Evolutionary conservation across 2,888 invertebrate species (phyloP).

Genomic region (Tetramorium bicarinatum): DNA sequence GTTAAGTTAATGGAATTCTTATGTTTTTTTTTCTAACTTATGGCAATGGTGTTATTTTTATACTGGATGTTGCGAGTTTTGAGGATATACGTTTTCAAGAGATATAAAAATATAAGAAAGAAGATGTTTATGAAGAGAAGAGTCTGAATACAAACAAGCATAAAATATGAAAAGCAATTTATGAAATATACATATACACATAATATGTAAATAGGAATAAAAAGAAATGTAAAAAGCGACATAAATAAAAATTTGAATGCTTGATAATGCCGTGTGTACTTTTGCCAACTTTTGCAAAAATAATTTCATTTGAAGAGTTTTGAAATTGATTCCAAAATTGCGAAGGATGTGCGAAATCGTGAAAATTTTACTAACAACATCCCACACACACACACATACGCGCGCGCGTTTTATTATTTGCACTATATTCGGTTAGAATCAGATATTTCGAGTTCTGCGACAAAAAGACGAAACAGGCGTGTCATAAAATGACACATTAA

Average conservation of each 20-base stretch:
- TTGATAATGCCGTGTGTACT: neutral
- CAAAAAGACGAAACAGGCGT: constrained; percentile 48
- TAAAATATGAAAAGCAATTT: neutral
- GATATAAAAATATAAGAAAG: constrained; percentile 16
- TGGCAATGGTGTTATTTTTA: neutral
- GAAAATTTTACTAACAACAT: constrained; percentile 16
- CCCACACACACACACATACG: neutral
- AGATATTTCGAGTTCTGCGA: constrained; percentile 42
- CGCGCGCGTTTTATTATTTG: constrained; percentile 19
- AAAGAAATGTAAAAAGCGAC: neutral
- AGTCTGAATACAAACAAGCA: neutral
- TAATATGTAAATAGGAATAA: neutral
- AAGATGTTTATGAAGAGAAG: neutral
- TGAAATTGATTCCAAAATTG: neutral
- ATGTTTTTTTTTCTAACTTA: constrained; percentile 6
- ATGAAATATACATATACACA: neutral
- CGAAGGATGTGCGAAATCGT: neutral
- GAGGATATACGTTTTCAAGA: neutral
- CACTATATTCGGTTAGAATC: constrained; percentile 41
- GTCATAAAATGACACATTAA: constrained; percentile 35
- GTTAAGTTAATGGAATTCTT: neutral
- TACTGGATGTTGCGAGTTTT: neutral
- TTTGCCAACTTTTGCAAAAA: neutral
- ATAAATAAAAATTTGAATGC: neutral
- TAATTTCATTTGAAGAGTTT: neutral